A percentile compares a stretch with the other conserved stretches of the same genome.
phyloP scores from a whole-genome alignment of 2,113 vertebrate species.

The Austrofundulus limnaeus region DNA sequence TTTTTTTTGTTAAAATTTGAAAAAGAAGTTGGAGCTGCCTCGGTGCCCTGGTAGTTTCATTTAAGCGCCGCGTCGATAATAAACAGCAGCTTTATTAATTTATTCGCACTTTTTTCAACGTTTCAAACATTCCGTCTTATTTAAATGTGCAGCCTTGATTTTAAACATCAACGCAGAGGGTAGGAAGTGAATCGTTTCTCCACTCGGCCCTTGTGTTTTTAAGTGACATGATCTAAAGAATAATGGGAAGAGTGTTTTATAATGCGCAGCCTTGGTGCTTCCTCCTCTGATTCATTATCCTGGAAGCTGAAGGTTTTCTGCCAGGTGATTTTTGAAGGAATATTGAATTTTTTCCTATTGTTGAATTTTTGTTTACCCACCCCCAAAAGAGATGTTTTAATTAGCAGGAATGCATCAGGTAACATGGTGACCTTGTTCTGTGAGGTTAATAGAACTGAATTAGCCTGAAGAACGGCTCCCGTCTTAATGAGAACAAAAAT shows the following conservation, averaged over 20 bases:
- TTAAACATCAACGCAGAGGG: slow-evolving; percentile 2
- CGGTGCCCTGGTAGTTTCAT: neutral
- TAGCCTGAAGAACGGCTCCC: slow-evolving; percentile 7
- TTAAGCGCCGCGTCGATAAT: no score
- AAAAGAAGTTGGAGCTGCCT: slow-evolving; percentile 4
- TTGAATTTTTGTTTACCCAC: neutral
- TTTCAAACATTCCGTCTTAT: slow-evolving; percentile 5
- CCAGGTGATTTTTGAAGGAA: neutral
- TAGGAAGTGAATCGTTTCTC: neutral
- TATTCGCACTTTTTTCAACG: neutral
- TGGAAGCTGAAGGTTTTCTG: slow-evolving; percentile 5
- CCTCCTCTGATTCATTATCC: neutral
- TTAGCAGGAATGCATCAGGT: neutral
- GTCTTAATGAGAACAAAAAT: neutral
- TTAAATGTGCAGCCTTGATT: slow-evolving; percentile 19
- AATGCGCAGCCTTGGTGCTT: neutral
- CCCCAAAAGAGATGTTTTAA: neutral
- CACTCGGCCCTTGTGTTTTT: neutral
- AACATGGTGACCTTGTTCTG: neutral
- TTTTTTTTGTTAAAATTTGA: slow-evolving; percentile 8
- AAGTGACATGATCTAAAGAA: slow-evolving; percentile 9
- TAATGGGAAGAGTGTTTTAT: neutral
- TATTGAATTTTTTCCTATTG: neutral
- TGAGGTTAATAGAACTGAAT: slow-evolving; percentile 21
- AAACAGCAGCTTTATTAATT: slow-evolving; percentile 14